A percentile compares a stretch with the other conserved stretches of the same genome.
Evolutionary conservation across 2,888 invertebrate species (phyloP).

Genomic region (Synanthedon vespiformis): DNA sequence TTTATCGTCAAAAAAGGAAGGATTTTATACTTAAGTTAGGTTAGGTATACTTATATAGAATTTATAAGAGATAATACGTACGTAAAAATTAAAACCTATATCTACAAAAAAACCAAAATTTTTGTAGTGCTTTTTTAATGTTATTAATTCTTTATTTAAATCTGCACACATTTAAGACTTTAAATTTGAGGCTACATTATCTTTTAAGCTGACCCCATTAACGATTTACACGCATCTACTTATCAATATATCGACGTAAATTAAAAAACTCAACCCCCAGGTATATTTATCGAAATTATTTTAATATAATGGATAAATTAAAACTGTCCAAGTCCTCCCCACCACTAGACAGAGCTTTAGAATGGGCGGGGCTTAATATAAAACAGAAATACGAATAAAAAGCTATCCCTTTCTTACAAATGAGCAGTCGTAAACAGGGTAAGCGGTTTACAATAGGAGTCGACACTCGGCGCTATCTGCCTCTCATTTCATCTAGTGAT

Average conservation of each 20-base stretch:
- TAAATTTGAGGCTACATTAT: no score
- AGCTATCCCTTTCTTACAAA: conserved; percentile 57
- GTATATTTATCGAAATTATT: conserved; percentile 65
- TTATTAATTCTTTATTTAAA: no score
- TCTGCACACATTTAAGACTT: no score
- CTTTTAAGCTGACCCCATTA: no score
- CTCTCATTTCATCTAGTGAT: conserved; percentile 36
- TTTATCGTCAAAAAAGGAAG: conserved; percentile 25
- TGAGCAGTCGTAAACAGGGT: conserved; percentile 61
- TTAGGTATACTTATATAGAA: neutral
- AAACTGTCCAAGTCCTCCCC: conserved; percentile 66
- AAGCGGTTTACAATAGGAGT: conserved; percentile 65
- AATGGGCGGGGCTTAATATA: conserved; percentile 52
- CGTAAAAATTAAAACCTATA: no score
- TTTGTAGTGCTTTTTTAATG: no score
- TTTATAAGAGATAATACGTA: no score
- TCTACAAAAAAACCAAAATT: no score
- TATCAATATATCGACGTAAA: conserved; percentile 49
- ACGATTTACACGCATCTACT: no score
- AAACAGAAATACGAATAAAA: conserved; percentile 38
- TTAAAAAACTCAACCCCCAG: conserved; percentile 61
- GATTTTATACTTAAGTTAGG: no score
- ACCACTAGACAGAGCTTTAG: conserved; percentile 50
- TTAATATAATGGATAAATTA: conserved; percentile 71
- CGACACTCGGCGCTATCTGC: conserved; percentile 31